Evolutionary conservation across 2,888 invertebrate species (phyloP).

Genomic region (Margaritifera margaritifera): DNA sequence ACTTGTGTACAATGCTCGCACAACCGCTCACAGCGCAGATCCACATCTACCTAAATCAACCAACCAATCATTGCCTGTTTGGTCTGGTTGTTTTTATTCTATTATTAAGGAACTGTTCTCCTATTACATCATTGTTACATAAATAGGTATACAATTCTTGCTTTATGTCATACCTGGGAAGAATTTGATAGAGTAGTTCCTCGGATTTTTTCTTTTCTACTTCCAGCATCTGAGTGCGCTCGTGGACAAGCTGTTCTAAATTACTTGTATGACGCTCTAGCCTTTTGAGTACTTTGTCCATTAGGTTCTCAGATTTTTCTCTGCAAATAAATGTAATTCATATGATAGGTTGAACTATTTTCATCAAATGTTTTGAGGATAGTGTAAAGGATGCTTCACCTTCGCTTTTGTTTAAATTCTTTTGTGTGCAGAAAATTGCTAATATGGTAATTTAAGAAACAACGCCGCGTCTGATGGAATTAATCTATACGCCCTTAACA

Average conservation of each 20-base stretch:
- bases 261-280: constrained; percentile 84
- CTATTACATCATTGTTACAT: no score
- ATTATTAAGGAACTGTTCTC: no score
- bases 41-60: no score
- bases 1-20: no score
- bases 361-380: background rate
- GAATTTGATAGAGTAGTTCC: constrained; percentile 92
- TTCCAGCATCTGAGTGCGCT: constrained; percentile 94
- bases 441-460: background rate
- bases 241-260: constrained; percentile 90
- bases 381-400: background rate
- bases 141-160: no score
- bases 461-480: background rate
- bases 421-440: background rate
- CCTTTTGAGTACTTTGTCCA: constrained; percentile 89
- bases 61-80: no score
- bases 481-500: no score
- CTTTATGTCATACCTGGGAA: constrained; percentile 83
- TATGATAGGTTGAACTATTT: no score
- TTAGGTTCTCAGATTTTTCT: constrained; percentile 78
- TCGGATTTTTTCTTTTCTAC: constrained; percentile 98
- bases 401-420: background rate
- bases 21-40: no score
- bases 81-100: no score
- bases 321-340: constrained; percentile 10